Evolutionary conservation across 2,797 vertebrate species (phyloP).

Genomic region (Platalea minor): DNA sequence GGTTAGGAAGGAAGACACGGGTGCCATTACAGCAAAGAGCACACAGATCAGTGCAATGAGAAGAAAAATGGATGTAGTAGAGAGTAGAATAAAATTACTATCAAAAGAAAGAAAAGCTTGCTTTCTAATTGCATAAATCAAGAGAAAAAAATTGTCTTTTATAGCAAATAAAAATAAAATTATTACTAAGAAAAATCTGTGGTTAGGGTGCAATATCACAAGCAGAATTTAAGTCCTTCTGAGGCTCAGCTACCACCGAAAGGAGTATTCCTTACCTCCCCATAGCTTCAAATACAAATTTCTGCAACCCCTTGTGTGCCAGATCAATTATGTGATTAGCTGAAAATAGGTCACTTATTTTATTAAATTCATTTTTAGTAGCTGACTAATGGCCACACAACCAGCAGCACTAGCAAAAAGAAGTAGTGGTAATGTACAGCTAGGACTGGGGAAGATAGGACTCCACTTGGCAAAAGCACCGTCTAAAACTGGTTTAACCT

Average conservation of each 20-base stretch:
- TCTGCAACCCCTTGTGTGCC: background rate
- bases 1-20: background rate
- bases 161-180: background rate
- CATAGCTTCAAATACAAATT: background rate
- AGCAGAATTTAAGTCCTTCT: background rate
- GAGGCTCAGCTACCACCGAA: background rate
- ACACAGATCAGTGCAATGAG: background rate
- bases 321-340: background rate
- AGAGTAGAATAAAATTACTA: background rate
- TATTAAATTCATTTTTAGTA: background rate
- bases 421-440: background rate
- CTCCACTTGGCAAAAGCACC: background rate
- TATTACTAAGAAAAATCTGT: background rate
- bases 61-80: background rate
- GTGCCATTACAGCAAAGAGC: background rate
- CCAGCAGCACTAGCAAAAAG: background rate
- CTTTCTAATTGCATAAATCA: background rate
- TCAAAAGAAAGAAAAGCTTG: background rate
- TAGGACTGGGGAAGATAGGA: background rate
- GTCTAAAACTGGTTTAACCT: background rate
- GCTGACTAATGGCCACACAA: background rate
- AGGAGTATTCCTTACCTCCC: background rate
- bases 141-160: background rate
- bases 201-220: background rate
- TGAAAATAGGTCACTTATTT: background rate